Percentiles rank a stretch among this genome's conserved stretches.
phyloP scores from a whole-genome alignment of 1,140 invertebrate species.

The Cydia pomonella region DNA sequence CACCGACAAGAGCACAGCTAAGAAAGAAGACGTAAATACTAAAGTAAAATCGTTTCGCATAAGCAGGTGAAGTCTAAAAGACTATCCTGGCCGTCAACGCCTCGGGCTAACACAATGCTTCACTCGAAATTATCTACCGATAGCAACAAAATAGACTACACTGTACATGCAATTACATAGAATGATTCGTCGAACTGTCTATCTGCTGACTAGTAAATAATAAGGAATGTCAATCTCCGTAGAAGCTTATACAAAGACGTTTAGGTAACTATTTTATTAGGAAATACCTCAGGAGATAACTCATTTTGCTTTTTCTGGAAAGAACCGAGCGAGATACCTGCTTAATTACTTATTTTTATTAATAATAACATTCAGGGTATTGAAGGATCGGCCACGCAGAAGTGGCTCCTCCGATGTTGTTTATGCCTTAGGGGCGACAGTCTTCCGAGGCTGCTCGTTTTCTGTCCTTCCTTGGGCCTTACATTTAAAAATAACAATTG shows the following conservation, averaged over 20 bases:
- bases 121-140: background rate
- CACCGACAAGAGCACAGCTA: background rate
- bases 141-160: conserved; percentile 2
- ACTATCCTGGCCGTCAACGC: background rate
- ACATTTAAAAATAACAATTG: too few species aligned
- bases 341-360: too few species aligned
- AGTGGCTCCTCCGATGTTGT: too few species aligned
- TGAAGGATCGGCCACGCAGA: too few species aligned
- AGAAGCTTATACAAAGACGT: background rate
- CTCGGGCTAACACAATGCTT: background rate
- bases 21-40: background rate
- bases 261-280: background rate
- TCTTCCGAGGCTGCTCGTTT: too few species aligned
- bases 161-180: background rate
- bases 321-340: too few species aligned
- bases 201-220: background rate
- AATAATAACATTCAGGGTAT: too few species aligned
- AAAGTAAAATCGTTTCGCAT: background rate
- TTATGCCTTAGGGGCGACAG: too few species aligned
- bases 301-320: too few species aligned
- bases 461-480: too few species aligned
- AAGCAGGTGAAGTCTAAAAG: background rate
- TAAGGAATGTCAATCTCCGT: background rate
- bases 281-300: too few species aligned
- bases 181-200: conserved; percentile 16